phyloP scores from a whole-genome alignment of 2,797 vertebrate species.

The Zenarchopterus dispar region DNA sequence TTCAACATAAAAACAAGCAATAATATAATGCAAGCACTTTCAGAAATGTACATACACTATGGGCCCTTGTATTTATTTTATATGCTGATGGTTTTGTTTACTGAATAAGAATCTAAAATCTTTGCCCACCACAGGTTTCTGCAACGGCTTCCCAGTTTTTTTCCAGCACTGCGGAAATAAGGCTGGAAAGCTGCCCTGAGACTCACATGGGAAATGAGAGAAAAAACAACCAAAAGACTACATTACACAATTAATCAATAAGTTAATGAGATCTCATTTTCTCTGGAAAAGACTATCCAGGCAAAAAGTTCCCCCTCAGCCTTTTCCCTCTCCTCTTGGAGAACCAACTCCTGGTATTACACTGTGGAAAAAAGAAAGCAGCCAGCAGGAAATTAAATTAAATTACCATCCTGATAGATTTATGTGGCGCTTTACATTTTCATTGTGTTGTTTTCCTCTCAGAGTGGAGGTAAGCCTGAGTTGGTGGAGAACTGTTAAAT shows the following conservation, averaged over 20 bases:
- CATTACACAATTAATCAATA: slow-evolving; percentile 86
- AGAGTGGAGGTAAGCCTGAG: slow-evolving; percentile 53
- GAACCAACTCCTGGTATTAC: slow-evolving; percentile 73
- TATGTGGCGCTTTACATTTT: slow-evolving; percentile 83
- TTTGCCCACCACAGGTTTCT: slow-evolving; percentile 40
- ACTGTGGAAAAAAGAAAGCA: slow-evolving; percentile 75
- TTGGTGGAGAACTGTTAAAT: slow-evolving; percentile 63
- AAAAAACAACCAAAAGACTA: slow-evolving; percentile 74
- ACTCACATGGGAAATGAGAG: slow-evolving; percentile 63
- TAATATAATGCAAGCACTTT: slow-evolving; percentile 5
- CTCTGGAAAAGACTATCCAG: slow-evolving; percentile 77
- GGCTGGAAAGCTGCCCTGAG: slow-evolving; percentile 69
- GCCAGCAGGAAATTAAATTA: slow-evolving; percentile 84
- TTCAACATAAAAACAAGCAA: slow-evolving; percentile 3
- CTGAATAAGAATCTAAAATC: slow-evolving; percentile 9
- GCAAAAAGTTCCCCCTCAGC: slow-evolving; percentile 73
- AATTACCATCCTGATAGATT: slow-evolving; percentile 85
- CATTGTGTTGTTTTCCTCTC: slow-evolving; percentile 80
- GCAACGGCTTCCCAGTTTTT: slow-evolving; percentile 59
- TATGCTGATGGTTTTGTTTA: neutral
- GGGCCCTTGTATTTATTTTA: neutral
- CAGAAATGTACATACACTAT: neutral
- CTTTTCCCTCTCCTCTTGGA: slow-evolving; percentile 45
- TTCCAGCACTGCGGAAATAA: slow-evolving; percentile 47
- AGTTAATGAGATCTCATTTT: slow-evolving; percentile 86